Conservation (phyloP, 2,888 invertebrate genomes). For the Lycia hirtaria region DNA sequence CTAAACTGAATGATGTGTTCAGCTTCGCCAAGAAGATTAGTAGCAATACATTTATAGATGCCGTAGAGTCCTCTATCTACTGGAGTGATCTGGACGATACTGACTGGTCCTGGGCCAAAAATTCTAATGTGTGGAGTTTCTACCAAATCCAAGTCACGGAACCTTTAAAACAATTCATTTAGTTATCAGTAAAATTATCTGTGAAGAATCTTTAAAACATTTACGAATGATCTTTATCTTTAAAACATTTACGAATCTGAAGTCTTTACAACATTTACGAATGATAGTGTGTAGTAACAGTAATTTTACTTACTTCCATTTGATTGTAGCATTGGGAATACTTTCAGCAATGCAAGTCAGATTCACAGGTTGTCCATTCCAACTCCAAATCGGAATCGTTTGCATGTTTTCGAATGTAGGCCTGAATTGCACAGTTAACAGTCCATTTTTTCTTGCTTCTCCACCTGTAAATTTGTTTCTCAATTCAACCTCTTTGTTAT, state of each 20-base stretch:
- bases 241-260: too few relatives aligned
- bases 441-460: slow-evolving; percentile 90
- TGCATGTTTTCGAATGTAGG: slow-evolving; percentile 91
- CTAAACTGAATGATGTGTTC: slow-evolving; percentile 89
- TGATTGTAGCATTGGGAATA: slow-evolving; percentile 96
- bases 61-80: slow-evolving; percentile 88
- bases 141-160: slow-evolving; percentile 82
- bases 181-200: not conserved
- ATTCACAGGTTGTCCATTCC: slow-evolving; percentile 93
- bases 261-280: too few relatives aligned
- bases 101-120: slow-evolving; percentile 89
- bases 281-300: too few relatives aligned
- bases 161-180: slow-evolving; percentile 52
- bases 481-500: not conserved
- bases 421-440: slow-evolving; percentile 92
- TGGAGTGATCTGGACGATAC: slow-evolving; percentile 89
- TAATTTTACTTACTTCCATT: slow-evolving; percentile 92
- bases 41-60: slow-evolving; percentile 92
- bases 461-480: slow-evolving; percentile 79
- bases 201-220: not conserved
- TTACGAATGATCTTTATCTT: too few relatives aligned
- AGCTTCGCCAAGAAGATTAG: slow-evolving; percentile 89
- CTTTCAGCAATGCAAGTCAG: slow-evolving; percentile 95
- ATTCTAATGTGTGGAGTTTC: slow-evolving; percentile 86
- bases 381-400: slow-evolving; percentile 91